Percentiles rank a stretch among this genome's conserved stretches.
Evolutionary conservation across 2,113 vertebrate species (phyloP).

Genomic region (Urocitellus parryii): DNA sequence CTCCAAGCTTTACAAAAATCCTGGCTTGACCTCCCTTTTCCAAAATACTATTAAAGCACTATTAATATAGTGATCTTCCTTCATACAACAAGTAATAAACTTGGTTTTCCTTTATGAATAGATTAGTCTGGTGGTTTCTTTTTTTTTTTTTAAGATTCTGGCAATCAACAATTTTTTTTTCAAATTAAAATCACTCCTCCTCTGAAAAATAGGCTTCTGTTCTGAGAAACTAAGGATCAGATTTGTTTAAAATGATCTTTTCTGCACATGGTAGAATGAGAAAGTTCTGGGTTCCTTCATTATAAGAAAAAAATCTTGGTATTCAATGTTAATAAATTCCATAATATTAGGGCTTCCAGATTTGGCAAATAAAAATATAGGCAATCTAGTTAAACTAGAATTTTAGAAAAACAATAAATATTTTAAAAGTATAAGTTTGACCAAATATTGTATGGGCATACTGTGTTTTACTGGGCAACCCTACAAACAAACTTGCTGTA

Average conservation of each 20-base stretch:
- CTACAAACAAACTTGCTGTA: neutral
- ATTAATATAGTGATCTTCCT: neutral
- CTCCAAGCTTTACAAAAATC: neutral
- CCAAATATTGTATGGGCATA: neutral
- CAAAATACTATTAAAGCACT: neutral
- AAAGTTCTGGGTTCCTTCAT: neutral
- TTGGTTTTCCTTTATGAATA: constrained; percentile 6
- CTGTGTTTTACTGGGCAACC: neutral
- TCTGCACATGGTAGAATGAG: neutral
- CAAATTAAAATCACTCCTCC: neutral
- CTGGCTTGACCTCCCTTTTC: neutral
- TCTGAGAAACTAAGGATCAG: constrained; percentile 32
- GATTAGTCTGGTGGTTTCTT: neutral
- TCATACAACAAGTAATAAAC: neutral
- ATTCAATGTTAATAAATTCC: neutral
- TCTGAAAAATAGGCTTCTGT: neutral
- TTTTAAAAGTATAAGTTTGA: neutral
- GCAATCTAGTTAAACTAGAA: neutral
- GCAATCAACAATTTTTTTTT: neutral
- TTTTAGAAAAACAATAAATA: constrained; percentile 5
- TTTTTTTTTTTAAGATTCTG: neutral
- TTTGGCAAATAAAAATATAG: constrained; percentile 34
- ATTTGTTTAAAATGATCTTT: neutral
- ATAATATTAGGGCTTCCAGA: neutral
- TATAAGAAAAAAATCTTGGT: neutral